phyloP scores from a whole-genome alignment of 1,140 invertebrate genomes.

The Triops longicaudatus region DNA sequence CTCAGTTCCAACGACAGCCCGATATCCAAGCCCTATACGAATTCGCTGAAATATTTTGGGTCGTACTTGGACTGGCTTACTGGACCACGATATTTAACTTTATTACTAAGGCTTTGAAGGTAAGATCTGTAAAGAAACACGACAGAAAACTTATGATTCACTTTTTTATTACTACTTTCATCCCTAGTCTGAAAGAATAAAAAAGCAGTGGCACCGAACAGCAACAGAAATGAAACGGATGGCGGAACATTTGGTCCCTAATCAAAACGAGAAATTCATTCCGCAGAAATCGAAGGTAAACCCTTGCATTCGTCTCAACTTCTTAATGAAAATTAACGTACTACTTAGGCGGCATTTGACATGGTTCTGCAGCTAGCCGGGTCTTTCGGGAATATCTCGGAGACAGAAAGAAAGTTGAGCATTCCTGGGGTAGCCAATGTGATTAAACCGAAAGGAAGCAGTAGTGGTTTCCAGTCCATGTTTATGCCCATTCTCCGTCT shows the following conservation, averaged over 20 bases:
- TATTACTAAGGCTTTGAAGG: slow-evolving; percentile 36
- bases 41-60: slow-evolving; percentile 38
- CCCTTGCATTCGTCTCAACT: not conserved
- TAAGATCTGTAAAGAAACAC: slow-evolving; percentile 21
- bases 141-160: not conserved
- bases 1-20: slow-evolving; percentile 12
- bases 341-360: slow-evolving; percentile 22
- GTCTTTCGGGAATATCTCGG: slow-evolving; percentile 19
- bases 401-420: not conserved
- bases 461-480: not conserved
- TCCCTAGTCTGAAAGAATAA: slow-evolving; percentile 27
- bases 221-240: slow-evolving; percentile 17
- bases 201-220: slow-evolving; percentile 23
- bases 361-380: slow-evolving; percentile 22
- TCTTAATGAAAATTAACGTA: not conserved
- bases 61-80: slow-evolving; percentile 40
- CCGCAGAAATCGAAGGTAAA: slow-evolving; percentile 25
- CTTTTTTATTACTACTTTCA: slow-evolving; percentile 2
- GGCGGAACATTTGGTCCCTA: not conserved
- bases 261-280: slow-evolving; percentile 16
- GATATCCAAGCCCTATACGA: slow-evolving; percentile 35
- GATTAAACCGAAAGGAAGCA: slow-evolving; percentile 6
- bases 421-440: slow-evolving; percentile 23
- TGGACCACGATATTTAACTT: slow-evolving; percentile 41
- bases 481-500: not conserved